A percentile compares a stretch with the other conserved stretches of the same genome.
phyloP scores from a whole-genome alignment of 2,113 vertebrate species.

The Sander lucioperca region DNA sequence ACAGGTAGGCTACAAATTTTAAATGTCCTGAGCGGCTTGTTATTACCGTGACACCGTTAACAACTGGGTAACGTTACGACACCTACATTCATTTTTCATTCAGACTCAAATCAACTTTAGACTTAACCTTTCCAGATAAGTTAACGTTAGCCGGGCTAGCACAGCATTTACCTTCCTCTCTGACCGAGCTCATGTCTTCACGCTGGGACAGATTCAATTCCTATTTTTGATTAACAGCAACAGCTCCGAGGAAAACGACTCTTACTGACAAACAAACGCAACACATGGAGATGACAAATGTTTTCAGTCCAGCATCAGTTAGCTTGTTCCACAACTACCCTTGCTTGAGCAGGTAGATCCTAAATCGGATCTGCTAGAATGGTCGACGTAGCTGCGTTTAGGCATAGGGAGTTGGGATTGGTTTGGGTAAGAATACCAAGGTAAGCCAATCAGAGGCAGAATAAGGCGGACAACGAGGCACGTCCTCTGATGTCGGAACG shows the following conservation, averaged over 20 bases:
- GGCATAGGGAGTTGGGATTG: no score
- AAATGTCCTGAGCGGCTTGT: not conserved
- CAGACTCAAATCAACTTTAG: slow-evolving; percentile 5
- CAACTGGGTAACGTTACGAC: not conserved
- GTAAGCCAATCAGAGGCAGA: no score
- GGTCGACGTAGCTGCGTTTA: no score
- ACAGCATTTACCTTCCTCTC: slow-evolving; percentile 65
- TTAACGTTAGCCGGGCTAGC: slow-evolving; percentile 56
- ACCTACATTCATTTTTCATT: not conserved
- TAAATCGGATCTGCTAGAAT: no score
- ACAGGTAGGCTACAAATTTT: rapidly evolving
- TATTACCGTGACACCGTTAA: not conserved
- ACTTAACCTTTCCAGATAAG: slow-evolving; percentile 7
- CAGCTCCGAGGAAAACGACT: not conserved
- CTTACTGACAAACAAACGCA: not conserved
- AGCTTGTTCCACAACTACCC: slow-evolving; percentile 36
- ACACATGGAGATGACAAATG: not conserved
- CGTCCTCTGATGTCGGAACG: no score
- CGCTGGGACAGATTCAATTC: not conserved
- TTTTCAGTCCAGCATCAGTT: not conserved
- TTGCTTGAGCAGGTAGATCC: no score
- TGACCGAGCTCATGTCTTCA: slow-evolving; percentile 66
- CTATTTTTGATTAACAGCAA: not conserved
- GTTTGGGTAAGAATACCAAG: no score
- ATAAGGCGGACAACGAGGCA: no score